phyloP scores from a whole-genome alignment of 2,113 vertebrate species.

The Solea solea region DNA sequence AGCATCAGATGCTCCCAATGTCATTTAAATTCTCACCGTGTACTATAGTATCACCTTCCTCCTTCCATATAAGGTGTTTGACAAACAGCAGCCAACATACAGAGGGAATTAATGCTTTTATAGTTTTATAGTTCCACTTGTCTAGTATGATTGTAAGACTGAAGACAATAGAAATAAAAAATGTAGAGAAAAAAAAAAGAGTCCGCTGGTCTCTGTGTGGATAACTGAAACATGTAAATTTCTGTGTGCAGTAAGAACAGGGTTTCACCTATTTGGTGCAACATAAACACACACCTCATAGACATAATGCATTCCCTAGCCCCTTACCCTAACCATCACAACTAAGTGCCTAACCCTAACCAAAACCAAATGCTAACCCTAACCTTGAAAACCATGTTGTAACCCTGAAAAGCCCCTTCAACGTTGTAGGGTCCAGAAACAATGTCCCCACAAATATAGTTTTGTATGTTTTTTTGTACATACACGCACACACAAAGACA shows the following conservation, averaged over 20 bases:
- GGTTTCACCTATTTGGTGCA: neutral
- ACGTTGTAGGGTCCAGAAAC: no score
- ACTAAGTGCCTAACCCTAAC: no score
- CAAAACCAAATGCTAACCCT: no score
- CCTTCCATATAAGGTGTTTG: constrained; percentile 22
- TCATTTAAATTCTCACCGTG: constrained; percentile 33
- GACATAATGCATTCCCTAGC: no score
- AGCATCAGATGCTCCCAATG: constrained; percentile 21
- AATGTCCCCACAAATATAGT: no score
- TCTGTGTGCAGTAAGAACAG: neutral
- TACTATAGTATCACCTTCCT: constrained; percentile 22
- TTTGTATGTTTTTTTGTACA: no score
- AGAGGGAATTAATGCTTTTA: neutral
- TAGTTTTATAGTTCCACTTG: neutral
- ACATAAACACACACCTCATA: no score
- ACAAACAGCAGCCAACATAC: neutral
- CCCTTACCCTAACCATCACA: no score
- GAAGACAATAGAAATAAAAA: neutral
- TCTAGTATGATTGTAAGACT: no score
- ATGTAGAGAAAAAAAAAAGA: neutral
- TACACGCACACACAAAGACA: neutral
- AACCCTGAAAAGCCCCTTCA: no score
- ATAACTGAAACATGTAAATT: neutral
- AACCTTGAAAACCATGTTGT: no score
- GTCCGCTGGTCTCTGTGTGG: constrained; percentile 1